Base-by-base conservation (phyloP, 2,797 vertebrate species). In the Gallirallus australis region DNA sequence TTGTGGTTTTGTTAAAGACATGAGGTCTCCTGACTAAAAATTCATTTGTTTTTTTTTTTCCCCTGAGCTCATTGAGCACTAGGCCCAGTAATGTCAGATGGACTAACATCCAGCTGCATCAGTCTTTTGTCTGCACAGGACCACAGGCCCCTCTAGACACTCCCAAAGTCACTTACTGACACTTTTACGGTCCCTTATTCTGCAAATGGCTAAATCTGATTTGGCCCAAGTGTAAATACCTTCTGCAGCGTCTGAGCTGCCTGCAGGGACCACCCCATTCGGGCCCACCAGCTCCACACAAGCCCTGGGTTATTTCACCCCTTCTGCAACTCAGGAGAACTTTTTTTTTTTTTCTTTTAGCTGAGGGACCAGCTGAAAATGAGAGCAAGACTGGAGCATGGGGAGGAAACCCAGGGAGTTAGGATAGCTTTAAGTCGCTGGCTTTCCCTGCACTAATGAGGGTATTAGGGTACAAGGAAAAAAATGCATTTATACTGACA, bases 401-500 rank as follows among this genome's bases (percentile, higher is more conserved):
- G 37, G n/a, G 60, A 82, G 57, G 15, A 86, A 81, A 56, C 11
- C 5, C 37, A 81, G 25, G 30, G 40, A 89, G 83, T 54, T 37
- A 68, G 71, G 59, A 78, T 6, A 45, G 69, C 40, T 83, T 86
- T 61, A 81, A 89, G 81, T 95, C 2, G 2, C 69, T 85, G 61
- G 10, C 78, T 91, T 93, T 89, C 77, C 52, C 73, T 63, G 52
- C 7, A 17, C 56, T 81, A 86, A 40, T 63, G 69, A 85, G 90
- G 40, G 75, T 78, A 95, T 82, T 82, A 77, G 16, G 3, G 71
- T 78, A 78, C 78, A 72, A 81, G 75, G 59, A 31, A 65, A 95
- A 95, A 96, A 96, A 85, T 85, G 93, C 92, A 79, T 95, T 95
- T 94, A 72, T 89, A 90, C 90, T 87, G 94, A 94, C 78, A 88